Evolutionary conservation across 2,113 vertebrate species (phyloP), one percentile per base, ranked within the genome.

Genomic region (Himantopus leucocephalus): DNA sequence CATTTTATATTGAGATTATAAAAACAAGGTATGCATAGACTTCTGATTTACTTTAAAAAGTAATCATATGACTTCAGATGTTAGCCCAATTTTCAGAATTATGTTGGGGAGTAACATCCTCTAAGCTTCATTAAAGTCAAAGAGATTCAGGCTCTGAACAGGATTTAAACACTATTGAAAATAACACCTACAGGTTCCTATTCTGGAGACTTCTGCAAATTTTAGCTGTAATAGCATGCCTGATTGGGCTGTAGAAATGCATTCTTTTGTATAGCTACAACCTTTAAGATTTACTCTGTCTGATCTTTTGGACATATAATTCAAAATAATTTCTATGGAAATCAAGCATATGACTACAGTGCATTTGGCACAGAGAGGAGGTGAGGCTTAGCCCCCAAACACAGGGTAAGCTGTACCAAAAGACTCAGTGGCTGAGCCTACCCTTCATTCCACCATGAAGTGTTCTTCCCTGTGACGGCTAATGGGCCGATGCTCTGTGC

Each of bases 291-390:
- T 50, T 50, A 50, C 48, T 60, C n/a, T 21, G 63, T 39, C 35
- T 64, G 59, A 41, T 29, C 13, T 55, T 78, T 27, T 30, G 8
- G 12, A 78, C 7, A n/a, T 62, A 48, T 45, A 62, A 73, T 78
- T 77, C 19, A 67, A 94, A 73, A 72, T 64, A 78, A 83, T 73
- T 45, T 88, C 29, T 62, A 23, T 30, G 55, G 41, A 52, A 55
- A 60, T 52, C 0, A 4, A 85, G 8, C 34, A 20, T 19, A 41
- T 10, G 12, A 53, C 58, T 56, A 16, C 12, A 39, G 32, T 16
- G 9, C 5, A 8, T 60, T 73, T 62, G 14, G 20, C 32, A 27
- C 0, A 0, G 37, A 35, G 14, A 52, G 8, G 14, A 55, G 5
- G 6, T 30, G 74, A 73, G 9, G 32, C 14, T 74, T 18, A 6